phyloP scores from a whole-genome alignment of 2,888 invertebrate species.

The Cantharis nigra region DNA sequence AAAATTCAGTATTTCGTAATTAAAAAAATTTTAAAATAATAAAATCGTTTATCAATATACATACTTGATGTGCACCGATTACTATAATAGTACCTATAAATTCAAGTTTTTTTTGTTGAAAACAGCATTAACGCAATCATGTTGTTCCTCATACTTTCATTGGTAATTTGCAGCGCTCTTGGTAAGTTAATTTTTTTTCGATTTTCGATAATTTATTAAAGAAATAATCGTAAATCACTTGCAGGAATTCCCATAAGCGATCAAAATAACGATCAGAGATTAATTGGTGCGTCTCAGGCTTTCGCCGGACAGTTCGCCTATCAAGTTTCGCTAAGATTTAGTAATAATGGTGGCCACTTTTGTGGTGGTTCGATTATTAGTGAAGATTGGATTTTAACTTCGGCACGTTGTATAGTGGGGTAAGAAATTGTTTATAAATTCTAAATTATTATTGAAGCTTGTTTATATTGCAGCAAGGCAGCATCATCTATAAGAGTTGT shows the following conservation, averaged over 20 bases:
- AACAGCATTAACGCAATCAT: neutral
- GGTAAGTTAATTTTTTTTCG: neutral
- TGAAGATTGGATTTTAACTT: neutral
- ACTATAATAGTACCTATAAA: neutral
- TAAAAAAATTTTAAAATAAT: no score
- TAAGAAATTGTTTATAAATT: neutral
- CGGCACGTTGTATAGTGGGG: neutral
- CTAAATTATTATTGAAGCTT: neutral
- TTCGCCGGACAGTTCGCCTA: neutral
- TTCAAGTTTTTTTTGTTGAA: neutral
- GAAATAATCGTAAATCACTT: neutral
- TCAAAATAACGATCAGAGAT: neutral
- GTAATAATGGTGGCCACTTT: neutral
- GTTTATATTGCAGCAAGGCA: neutral
- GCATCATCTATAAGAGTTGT: constrained; percentile 45
- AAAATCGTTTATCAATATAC: no score
- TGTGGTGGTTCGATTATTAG: neutral
- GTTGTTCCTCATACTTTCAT: neutral
- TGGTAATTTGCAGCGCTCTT: neutral
- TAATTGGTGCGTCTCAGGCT: neutral
- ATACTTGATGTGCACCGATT: neutral
- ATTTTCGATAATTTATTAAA: neutral
- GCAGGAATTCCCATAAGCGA: neutral
- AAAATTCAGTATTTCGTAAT: no score
- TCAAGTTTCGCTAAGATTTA: neutral